These are phyloP conservation scores for Actinemys pallida DNA, from an alignment of 2,113 vertebrate genomes.

Conservation along the genomic window DNA sequence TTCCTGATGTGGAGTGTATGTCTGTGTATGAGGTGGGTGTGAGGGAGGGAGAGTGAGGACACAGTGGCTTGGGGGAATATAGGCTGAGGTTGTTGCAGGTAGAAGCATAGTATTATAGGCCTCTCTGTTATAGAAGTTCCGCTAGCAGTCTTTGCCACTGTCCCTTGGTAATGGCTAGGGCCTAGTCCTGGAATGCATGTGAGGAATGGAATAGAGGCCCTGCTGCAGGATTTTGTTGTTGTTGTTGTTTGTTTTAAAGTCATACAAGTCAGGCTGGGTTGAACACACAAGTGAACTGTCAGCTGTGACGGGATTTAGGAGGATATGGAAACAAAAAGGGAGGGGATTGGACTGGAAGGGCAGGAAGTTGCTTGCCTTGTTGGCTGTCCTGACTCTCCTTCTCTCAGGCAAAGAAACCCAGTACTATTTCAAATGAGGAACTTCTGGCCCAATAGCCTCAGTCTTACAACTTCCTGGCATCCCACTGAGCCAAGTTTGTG, in stretches of 20 bases:
- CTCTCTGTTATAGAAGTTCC: background rate
- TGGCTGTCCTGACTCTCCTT: background rate
- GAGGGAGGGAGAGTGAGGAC: too few species aligned
- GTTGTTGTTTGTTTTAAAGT: background rate
- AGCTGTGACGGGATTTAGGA: background rate
- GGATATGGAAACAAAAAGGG: background rate
- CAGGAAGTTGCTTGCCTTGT: background rate
- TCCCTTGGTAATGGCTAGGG: background rate
- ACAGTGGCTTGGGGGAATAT: background rate
- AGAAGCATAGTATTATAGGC: background rate
- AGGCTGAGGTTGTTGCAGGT: background rate
- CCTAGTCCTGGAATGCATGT: background rate
- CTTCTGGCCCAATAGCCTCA: background rate
- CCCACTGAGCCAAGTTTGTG: accelerated
- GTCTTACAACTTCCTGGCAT: background rate
- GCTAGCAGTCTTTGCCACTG: accelerated
- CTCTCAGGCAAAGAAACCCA: background rate
- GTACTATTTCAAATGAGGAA: background rate
- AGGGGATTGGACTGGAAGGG: background rate
- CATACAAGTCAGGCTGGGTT: accelerated
- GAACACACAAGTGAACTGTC: background rate
- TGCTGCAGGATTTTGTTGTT: accelerated
- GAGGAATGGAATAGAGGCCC: background rate
- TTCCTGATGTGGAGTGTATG: background rate
- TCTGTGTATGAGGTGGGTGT: too few species aligned